phyloP scores from a whole-genome alignment of 2,797 vertebrate species.

The Nyctalus aviator region DNA sequence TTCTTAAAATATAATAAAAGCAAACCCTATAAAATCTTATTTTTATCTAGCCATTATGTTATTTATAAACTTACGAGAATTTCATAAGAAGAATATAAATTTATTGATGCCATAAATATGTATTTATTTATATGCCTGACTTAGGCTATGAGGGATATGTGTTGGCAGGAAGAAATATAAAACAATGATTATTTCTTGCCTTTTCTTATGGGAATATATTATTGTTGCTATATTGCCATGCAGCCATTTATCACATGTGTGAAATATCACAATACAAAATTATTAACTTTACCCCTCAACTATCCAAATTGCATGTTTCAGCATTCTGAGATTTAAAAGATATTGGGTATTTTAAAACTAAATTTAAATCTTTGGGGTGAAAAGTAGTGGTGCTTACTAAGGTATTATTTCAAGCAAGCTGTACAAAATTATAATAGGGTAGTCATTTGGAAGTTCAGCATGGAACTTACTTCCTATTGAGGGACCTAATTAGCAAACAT shows the following conservation, averaged over 20 bases:
- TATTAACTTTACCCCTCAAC: neutral
- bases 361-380: constrained; percentile 42
- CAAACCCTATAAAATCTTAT: neutral
- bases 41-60: neutral
- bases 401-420: constrained; percentile 52
- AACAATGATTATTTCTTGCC: neutral
- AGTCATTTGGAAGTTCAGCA: constrained; percentile 67
- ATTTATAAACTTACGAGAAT: neutral
- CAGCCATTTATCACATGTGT: constrained; percentile 24
- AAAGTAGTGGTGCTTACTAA: neutral
- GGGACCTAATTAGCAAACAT: constrained; percentile 58
- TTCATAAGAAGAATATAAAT: neutral
- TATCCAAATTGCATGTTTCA: neutral
- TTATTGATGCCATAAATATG: neutral
- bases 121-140: neutral
- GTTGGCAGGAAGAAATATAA: neutral
- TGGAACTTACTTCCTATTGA: constrained; percentile 71
- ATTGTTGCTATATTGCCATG: neutral
- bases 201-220: neutral
- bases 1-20: neutral
- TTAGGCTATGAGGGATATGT: neutral
- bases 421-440: constrained; percentile 40
- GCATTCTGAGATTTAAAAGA: neutral
- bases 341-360: constrained; percentile 7
- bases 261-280: constrained; percentile 70